Conservation (phyloP, 2,888 invertebrate species). For the Tridacna gigas region DNA sequence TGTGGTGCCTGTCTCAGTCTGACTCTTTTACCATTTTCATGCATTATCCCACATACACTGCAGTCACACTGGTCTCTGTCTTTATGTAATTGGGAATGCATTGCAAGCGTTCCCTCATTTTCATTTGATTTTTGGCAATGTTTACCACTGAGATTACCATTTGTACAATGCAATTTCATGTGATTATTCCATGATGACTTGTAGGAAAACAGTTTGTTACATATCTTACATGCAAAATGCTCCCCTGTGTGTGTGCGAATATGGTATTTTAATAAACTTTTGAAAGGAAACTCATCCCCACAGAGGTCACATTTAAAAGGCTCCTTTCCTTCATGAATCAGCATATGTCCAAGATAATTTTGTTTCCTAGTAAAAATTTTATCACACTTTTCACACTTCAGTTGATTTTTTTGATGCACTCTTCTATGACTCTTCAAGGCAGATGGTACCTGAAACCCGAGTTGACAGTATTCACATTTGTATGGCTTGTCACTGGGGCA, state of each 20-base stretch:
- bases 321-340: background rate
- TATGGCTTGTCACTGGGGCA: background rate
- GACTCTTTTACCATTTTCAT: too few species aligned
- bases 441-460: background rate
- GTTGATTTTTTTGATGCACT: background rate
- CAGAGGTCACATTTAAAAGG: background rate
- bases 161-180: background rate
- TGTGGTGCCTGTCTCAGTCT: too few species aligned
- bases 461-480: background rate
- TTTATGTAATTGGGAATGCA: background rate
- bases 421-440: background rate
- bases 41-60: too few species aligned
- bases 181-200: background rate
- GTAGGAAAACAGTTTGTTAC: background rate
- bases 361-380: background rate
- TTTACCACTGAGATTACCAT: background rate
- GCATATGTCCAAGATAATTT: background rate
- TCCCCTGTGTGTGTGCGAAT: background rate
- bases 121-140: background rate
- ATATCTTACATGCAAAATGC: background rate
- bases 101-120: background rate
- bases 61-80: too few species aligned
- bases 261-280: background rate
- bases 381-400: background rate
- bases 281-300: background rate